phyloP scores from a whole-genome alignment of 2,888 invertebrate species.

The Lepeophtheirus nordmannii region DNA sequence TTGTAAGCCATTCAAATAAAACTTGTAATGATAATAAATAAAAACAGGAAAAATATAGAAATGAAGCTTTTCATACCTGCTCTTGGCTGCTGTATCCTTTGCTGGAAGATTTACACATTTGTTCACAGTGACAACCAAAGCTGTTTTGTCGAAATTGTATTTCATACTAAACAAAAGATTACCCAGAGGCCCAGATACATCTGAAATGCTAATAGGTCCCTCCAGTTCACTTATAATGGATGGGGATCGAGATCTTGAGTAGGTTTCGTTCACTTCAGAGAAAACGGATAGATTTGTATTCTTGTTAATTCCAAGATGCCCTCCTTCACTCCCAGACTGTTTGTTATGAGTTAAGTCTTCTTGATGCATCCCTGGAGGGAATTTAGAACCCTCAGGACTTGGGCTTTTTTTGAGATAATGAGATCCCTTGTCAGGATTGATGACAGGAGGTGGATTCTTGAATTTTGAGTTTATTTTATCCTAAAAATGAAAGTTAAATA shows the following conservation, averaged over 20 bases:
- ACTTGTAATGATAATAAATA: too few species aligned
- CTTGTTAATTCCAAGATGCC: not conserved
- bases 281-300: not conserved
- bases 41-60: too few species aligned
- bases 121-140: slow-evolving; percentile 77
- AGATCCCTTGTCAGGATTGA: slow-evolving; percentile 49
- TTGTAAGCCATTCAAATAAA: too few species aligned
- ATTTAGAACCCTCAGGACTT: slow-evolving; percentile 49
- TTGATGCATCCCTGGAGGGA: slow-evolving; percentile 32
- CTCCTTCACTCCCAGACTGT: not conserved
- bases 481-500: not conserved
- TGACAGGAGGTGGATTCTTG: slow-evolving; percentile 25
- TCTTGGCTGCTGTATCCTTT: slow-evolving; percentile 51
- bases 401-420: slow-evolving; percentile 86
- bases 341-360: slow-evolving; percentile 26
- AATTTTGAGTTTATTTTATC: slow-evolving; percentile 14
- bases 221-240: not conserved
- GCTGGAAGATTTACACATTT: slow-evolving; percentile 75
- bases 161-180: slow-evolving; percentile 39
- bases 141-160: slow-evolving; percentile 74
- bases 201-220: not conserved
- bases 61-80: slow-evolving; percentile 11
- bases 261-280: not conserved
- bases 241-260: not conserved
- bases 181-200: slow-evolving; percentile 28